Evolutionary conservation across 2,797 vertebrate species (phyloP).

Genomic region (Poeciliopsis presidionis): DNA sequence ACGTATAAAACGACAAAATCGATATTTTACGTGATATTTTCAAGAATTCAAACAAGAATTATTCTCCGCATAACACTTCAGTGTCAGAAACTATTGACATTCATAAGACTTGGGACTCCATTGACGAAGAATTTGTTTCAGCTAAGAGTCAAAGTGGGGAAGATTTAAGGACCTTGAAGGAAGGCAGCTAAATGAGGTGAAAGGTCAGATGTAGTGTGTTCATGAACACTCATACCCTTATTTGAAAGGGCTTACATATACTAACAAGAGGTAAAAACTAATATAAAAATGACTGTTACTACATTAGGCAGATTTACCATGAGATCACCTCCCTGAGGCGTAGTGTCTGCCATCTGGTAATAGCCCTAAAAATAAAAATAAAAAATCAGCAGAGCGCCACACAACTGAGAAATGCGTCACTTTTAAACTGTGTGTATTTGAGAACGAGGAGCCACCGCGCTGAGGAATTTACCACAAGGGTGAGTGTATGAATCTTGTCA

Average conservation of each 20-base stretch:
- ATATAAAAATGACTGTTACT: constrained; percentile 35
- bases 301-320: constrained; percentile 47
- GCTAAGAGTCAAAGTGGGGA: not conserved
- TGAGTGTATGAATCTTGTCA: constrained; percentile 45
- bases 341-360: constrained; percentile 34
- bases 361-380: constrained; percentile 28
- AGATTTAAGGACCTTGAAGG: not conserved
- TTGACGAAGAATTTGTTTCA: not conserved
- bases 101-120: not conserved
- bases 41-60: not conserved
- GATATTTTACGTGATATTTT: not conserved
- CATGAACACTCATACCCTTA: constrained; percentile 3
- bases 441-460: constrained; percentile 41
- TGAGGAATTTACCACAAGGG: constrained; percentile 65
- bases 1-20: not conserved
- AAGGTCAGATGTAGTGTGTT: not conserved
- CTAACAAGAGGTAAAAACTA: constrained; percentile 45
- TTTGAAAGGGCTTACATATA: constrained; percentile 7
- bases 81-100: not conserved
- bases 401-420: constrained; percentile 67
- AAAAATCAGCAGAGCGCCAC: constrained; percentile 33
- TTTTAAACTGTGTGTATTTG: constrained; percentile 56
- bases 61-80: not conserved
- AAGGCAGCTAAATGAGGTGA: not conserved
- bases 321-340: constrained; percentile 39